Evolutionary conservation across 2,113 vertebrate genomes (phyloP), one percentile per base, ranked within the genome.

Genomic region (Eleginops maclovinus): DNA sequence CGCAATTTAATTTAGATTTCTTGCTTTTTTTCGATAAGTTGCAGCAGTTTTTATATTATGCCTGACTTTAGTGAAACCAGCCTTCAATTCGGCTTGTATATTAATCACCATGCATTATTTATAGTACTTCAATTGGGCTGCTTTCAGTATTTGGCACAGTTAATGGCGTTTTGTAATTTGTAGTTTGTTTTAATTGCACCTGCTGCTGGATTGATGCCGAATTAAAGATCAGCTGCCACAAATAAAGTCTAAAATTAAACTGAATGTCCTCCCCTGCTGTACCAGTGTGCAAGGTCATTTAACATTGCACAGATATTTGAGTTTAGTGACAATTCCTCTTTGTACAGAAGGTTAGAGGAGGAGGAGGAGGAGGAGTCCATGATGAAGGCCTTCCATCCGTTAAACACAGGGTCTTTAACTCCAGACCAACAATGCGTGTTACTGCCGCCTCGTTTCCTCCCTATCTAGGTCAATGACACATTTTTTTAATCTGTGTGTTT

Each of bases 191-290:
- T n/a, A n/a, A n/a, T n/a, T n/a, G n/a, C n/a, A n/a, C n/a, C n/a
- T n/a, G 31, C 31, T 31, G 31, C 31, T 31, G 31, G 31, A 31
- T 31, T 4, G 31, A 8, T 36, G 68, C 44, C 56, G 56, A 73
- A 46, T 65, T 47, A 8, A 31, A 43, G 26, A 17, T 21, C 6
- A 4, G 0, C 0, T 24, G 1, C 11, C 11, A 0, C 24, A 8
- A 4, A 13, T 15, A 0, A 31, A 43, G n/a, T 24, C 14, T 41
- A 8, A 68, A 50, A 22, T 12, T 10, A 26, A 22, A 22, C 17
- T 49, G 4, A 22, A 7, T 0, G 13, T 8, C 7, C 0, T 3
- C 2, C 3, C 19, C 28, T 0, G 0, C 6, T 12, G 1, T 49
- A 28, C 11, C 19, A 22, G 2, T 19, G 12, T 24, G 43, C 17